These are phyloP conservation scores for Pocillopora grandis DNA, from an alignment of 92 coral and sea anemone genomes.

Conservation along the genomic window DNA sequence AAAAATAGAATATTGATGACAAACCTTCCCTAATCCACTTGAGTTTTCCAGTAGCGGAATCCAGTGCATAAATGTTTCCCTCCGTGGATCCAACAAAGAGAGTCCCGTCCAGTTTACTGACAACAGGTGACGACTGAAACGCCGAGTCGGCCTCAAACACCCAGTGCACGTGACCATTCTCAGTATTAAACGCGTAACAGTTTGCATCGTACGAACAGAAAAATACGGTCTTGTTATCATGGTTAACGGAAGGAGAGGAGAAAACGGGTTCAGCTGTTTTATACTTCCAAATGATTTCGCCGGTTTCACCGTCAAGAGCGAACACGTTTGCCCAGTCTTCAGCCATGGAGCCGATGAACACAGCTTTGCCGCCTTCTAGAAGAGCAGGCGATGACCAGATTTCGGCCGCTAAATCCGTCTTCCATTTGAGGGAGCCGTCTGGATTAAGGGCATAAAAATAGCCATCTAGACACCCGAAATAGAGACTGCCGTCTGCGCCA, in stretches of 20 bases:
- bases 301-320: slow-evolving; percentile 80
- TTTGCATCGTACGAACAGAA: slow-evolving; percentile 81
- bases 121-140: slow-evolving; percentile 87
- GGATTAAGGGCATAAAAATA: slow-evolving; percentile 79
- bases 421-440: slow-evolving; percentile 87
- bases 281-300: slow-evolving; percentile 75
- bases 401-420: slow-evolving; percentile 61
- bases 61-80: slow-evolving; percentile 77
- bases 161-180: slow-evolving; percentile 77
- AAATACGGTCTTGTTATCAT: slow-evolving; percentile 73
- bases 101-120: slow-evolving; percentile 58
- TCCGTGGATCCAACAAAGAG: slow-evolving; percentile 80
- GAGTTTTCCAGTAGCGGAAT: slow-evolving; percentile 57
- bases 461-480: slow-evolving; percentile 88
- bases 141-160: slow-evolving; percentile 77
- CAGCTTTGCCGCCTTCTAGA: slow-evolving; percentile 75
- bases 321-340: slow-evolving; percentile 73
- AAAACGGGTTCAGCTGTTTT: slow-evolving; percentile 72
- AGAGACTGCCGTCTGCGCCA: slow-evolving; percentile 75
- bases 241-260: slow-evolving; percentile 80
- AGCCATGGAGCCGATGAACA: slow-evolving; percentile 86
- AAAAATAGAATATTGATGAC: not conserved
- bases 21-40: slow-evolving; percentile 77
- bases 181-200: slow-evolving; percentile 79
- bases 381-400: slow-evolving; percentile 95